Conservation (phyloP, 2,888 invertebrate genomes). For the Volucella bombylans region DNA sequence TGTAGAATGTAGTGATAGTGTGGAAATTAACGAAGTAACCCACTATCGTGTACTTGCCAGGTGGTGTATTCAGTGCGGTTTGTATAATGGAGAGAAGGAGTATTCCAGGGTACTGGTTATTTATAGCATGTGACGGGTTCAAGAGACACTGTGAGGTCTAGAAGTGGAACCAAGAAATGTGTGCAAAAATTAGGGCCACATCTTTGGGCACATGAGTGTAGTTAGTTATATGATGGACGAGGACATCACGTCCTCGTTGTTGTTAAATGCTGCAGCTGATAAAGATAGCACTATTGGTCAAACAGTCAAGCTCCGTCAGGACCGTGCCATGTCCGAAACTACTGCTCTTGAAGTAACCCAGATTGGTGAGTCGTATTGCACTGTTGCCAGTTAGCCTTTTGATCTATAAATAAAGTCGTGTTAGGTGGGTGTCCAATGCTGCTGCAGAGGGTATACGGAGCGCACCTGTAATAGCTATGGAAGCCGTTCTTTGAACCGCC, state of each 20-base stretch:
- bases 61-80: conserved; percentile 75
- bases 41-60: conserved; percentile 78
- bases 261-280: conserved; percentile 78
- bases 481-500: too few species aligned
- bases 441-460: too few species aligned
- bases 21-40: conserved; percentile 78
- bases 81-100: conserved; percentile 75
- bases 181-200: conserved; percentile 83
- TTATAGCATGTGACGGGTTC: conserved; percentile 78
- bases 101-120: conserved; percentile 78
- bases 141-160: conserved; percentile 76
- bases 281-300: conserved; percentile 83
- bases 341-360: too few species aligned
- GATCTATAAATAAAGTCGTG: too few species aligned
- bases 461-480: too few species aligned
- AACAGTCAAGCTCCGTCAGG: conserved; percentile 83
- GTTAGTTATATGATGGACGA: conserved; percentile 74
- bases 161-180: conserved; percentile 83
- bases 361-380: too few species aligned
- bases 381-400: too few species aligned
- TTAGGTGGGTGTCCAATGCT: too few species aligned
- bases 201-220: conserved; percentile 82
- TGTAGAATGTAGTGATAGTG: conserved; percentile 74
- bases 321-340: too few species aligned
- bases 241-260: conserved; percentile 75